A percentile compares a stretch with the other conserved stretches of the same genome.
Conservation (phyloP, 2,888 invertebrate genomes). For the Mylabris sibirica region DNA sequence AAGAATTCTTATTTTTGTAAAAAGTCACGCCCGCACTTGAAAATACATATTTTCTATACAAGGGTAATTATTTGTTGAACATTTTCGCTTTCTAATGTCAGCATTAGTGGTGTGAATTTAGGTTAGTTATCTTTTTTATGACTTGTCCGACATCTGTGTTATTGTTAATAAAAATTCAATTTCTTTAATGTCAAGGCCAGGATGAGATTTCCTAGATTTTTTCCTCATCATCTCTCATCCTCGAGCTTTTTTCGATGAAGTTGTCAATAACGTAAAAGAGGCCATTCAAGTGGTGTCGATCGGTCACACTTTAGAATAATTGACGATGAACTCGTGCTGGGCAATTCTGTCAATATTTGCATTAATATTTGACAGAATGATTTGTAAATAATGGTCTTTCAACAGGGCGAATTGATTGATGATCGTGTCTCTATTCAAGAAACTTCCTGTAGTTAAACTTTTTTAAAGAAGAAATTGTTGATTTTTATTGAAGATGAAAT, state of each 20-base stretch:
- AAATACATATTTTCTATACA: slow-evolving; percentile 22
- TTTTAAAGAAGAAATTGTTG: background rate
- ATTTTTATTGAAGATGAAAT: background rate
- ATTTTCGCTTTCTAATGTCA: slow-evolving; percentile 58
- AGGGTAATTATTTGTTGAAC: slow-evolving; percentile 56
- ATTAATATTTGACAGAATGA: slow-evolving; percentile 26
- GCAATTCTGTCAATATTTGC: slow-evolving; percentile 30
- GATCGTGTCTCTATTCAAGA: background rate
- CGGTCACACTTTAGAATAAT: slow-evolving; percentile 19
- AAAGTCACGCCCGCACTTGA: background rate
- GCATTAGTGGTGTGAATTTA: slow-evolving; percentile 50
- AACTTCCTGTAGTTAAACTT: background rate
- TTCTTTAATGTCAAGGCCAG: slow-evolving; percentile 36
- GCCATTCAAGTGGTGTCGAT: too few relatives aligned
- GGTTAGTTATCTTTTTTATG: slow-evolving; percentile 43
- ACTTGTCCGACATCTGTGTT: slow-evolving; percentile 42
- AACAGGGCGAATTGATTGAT: background rate
- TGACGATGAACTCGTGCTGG: slow-evolving; percentile 16
- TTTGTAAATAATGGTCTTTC: background rate
- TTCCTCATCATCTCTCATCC: background rate
- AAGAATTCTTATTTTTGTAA: too few relatives aligned
- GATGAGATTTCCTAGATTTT: slow-evolving; percentile 22
- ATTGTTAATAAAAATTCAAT: slow-evolving; percentile 25
- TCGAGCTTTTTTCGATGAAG: background rate
- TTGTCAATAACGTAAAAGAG: background rate